Conservation (phyloP, 2,888 invertebrate species). For the Cantharis nigra region DNA sequence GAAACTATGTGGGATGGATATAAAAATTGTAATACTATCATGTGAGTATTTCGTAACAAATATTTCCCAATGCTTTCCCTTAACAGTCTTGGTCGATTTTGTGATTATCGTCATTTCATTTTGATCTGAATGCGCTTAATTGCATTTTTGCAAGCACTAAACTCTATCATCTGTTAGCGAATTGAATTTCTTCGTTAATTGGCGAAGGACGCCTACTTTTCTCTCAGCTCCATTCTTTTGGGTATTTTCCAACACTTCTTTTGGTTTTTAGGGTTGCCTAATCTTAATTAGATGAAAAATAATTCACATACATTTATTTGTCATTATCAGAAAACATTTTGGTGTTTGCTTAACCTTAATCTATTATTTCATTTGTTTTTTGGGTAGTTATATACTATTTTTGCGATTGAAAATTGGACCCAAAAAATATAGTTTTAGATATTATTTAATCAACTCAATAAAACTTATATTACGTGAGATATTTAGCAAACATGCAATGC, state of each 20-base stretch:
- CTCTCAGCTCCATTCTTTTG: neutral
- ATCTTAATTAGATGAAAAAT: neutral
- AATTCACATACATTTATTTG: neutral
- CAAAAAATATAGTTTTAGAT: neutral
- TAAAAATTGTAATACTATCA: neutral
- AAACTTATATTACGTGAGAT: neutral
- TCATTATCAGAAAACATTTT: neutral
- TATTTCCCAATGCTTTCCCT: neutral
- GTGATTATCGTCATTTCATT: neutral
- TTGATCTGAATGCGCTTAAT: neutral
- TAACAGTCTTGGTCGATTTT: neutral
- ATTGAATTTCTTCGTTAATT: neutral
- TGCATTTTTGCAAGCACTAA: neutral
- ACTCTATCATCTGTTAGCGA: neutral
- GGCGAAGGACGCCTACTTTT: neutral
- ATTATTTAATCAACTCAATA: neutral
- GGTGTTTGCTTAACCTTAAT: no score
- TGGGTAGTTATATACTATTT: no score
- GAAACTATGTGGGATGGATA: constrained; percentile 10
- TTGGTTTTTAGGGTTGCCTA: neutral
- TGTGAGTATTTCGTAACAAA: neutral
- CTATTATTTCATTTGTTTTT: no score
- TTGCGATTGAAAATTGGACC: neutral
- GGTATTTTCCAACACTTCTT: neutral
- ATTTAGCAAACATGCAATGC: neutral